phyloP scores from a whole-genome alignment of 2,888 invertebrate genomes.

The Cosmopolites sordidus region DNA sequence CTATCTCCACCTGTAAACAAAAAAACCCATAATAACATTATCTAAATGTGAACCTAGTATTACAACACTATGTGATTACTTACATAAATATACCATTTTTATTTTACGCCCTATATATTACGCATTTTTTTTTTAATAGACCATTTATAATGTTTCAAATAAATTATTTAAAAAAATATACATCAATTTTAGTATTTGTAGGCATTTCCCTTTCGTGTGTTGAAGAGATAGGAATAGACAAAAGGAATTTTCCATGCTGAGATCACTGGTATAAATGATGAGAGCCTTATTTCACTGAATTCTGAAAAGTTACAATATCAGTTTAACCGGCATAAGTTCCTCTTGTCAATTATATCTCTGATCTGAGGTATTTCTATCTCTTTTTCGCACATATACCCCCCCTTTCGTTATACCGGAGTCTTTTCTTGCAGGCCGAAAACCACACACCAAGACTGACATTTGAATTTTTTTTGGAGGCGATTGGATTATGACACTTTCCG shows the following conservation, averaged over 20 bases:
- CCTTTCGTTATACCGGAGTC: slow-evolving; percentile 41
- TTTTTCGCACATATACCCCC: slow-evolving; percentile 17
- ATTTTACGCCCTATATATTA: slow-evolving; percentile 13
- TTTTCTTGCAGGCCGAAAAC: slow-evolving; percentile 49
- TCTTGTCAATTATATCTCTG: too few species aligned
- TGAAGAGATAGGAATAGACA: slow-evolving; percentile 20
- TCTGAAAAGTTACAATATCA: too few species aligned
- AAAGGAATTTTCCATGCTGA: too few species aligned
- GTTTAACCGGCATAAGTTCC: too few species aligned
- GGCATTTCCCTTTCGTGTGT: slow-evolving; percentile 5
- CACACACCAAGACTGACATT: slow-evolving; percentile 49
- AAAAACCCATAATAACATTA: slow-evolving; percentile 7
- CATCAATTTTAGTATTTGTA: slow-evolving; percentile 11
- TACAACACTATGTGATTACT: slow-evolving; percentile 26
- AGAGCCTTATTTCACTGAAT: too few species aligned
- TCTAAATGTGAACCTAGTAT: slow-evolving; percentile 22
- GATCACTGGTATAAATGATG: too few species aligned
- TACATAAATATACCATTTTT: slow-evolving; percentile 19
- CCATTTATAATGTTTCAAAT: slow-evolving; percentile 24
- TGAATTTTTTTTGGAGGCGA: slow-evolving; percentile 50
- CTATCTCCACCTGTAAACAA: not conserved
- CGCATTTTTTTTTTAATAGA: slow-evolving; percentile 22
- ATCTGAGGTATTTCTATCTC: slow-evolving; percentile 20
- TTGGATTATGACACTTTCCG: slow-evolving; percentile 49
- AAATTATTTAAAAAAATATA: slow-evolving; percentile 23